These are phyloP conservation scores for Centropus unirufus DNA, from an alignment of 2,113 vertebrate genomes.

Conservation along the genomic window DNA sequence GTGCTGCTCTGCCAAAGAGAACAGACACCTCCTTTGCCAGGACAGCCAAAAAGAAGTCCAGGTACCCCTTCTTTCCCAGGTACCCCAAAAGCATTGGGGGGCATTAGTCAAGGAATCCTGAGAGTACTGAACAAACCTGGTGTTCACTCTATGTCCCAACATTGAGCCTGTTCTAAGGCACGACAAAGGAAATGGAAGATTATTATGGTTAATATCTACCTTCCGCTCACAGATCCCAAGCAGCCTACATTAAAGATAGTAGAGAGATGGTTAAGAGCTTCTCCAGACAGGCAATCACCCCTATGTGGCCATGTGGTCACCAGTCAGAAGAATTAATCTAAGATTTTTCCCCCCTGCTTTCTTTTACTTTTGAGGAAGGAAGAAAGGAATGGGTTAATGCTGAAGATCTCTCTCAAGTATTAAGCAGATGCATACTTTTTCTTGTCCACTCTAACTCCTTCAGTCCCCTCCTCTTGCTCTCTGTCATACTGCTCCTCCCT, in stretches of 20 bases:
- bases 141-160: not conserved
- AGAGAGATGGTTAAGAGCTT: not conserved
- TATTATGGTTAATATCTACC: not conserved
- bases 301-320: fast-evolving
- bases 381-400: not conserved
- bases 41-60: not conserved
- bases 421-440: not conserved
- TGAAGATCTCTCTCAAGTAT: not conserved
- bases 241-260: not conserved
- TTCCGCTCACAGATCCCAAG: not conserved
- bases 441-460: not conserved
- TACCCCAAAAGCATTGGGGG: not conserved
- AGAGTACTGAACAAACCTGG: not conserved
- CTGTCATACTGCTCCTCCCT: not conserved
- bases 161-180: not conserved
- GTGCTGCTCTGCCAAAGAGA: not conserved
- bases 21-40: not conserved
- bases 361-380: not conserved
- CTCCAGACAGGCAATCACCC: not conserved
- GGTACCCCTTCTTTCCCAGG: not conserved
- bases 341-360: not conserved
- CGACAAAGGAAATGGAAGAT: not conserved
- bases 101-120: not conserved
- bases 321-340: not conserved
- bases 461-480: not conserved